Evolutionary conservation across 2,113 vertebrate genomes (phyloP).

Genomic region (Prionailurus bengalensis): DNA sequence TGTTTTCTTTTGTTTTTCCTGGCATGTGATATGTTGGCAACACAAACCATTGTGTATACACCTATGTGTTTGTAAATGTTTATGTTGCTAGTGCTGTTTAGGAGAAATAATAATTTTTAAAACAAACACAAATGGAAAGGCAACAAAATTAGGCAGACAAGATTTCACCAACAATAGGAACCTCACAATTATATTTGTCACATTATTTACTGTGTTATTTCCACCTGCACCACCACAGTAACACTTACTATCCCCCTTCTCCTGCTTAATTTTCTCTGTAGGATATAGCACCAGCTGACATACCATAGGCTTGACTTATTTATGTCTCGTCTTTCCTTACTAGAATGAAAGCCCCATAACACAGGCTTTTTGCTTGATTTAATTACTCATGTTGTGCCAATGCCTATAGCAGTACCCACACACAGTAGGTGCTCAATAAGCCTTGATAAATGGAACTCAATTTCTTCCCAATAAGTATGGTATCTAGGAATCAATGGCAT

Average conservation of each 20-base stretch:
- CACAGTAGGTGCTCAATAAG: background rate
- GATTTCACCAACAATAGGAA: slow-evolving; percentile 25
- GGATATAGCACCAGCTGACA: background rate
- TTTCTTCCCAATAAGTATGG: background rate
- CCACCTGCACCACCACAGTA: background rate
- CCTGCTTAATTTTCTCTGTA: background rate
- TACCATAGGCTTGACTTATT: background rate
- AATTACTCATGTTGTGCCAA: background rate
- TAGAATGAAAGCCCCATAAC: background rate
- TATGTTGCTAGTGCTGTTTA: slow-evolving; percentile 1
- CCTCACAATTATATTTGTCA: background rate
- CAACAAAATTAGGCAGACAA: slow-evolving; percentile 46
- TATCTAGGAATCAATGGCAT: background rate
- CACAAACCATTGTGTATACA: slow-evolving; percentile 40
- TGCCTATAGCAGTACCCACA: background rate
- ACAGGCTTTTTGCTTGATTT: background rate
- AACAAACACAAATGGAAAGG: slow-evolving; percentile 52
- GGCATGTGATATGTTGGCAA: slow-evolving; percentile 47
- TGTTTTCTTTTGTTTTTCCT: slow-evolving; percentile 52
- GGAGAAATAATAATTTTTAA: slow-evolving; percentile 50
- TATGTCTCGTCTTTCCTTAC: background rate
- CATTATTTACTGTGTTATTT: background rate
- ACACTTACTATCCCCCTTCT: background rate
- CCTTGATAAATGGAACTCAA: background rate
- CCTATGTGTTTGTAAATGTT: slow-evolving; percentile 63